Base-by-base conservation (phyloP, 2,797 vertebrate species). In the Mastacembelus armatus region DNA sequence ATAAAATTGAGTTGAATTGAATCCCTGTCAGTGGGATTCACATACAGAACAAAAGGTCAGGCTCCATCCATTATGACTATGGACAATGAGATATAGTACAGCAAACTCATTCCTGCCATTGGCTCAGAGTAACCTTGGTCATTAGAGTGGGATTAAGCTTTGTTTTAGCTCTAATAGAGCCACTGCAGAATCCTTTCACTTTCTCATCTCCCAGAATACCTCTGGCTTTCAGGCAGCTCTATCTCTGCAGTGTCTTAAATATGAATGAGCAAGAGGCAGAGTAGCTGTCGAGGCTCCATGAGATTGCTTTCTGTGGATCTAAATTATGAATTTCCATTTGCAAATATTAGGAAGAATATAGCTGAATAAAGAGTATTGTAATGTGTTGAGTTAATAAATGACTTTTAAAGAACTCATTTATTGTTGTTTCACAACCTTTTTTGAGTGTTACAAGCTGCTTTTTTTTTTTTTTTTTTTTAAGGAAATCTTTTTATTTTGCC, bases 201-300 rank as follows among this genome's bases (percentile, higher is more conserved):
- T 70, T 66, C 55, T 72, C 63, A 49, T 77, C 75, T 77, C 76
- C 73, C 78, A 82, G 65, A 83, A 79, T 76, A 62, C 66, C 72
- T 50, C 65, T 62, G 76, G 52, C 84, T 84, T 70, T 85, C 64
- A 70, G 72, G 78, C 71, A 52, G 68, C 77, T 67, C 63, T 52
- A 48, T 88, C 77, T 77, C 81, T 71, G 67, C 82, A 84, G 78
- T 49, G 45, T 73, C 73, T 85, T 61, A 87, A 89, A 87, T 88
- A 87, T 91, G 74, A 82, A 90, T 87, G 86, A 88, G 78, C 52
- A 33, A 40, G 56, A 56, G 68, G 55, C 66, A 38, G 47, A 50
- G 43, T 11, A 65, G 44, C 69, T 68, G 59, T 52, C 42, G 48
- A 74, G 35, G 29, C 72, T 67, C 35, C 72, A 24, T 63, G 62